These are phyloP conservation scores for Seriola rivoliana DNA, from an alignment of 2,113 vertebrate genomes.

Conservation along the genomic window DNA sequence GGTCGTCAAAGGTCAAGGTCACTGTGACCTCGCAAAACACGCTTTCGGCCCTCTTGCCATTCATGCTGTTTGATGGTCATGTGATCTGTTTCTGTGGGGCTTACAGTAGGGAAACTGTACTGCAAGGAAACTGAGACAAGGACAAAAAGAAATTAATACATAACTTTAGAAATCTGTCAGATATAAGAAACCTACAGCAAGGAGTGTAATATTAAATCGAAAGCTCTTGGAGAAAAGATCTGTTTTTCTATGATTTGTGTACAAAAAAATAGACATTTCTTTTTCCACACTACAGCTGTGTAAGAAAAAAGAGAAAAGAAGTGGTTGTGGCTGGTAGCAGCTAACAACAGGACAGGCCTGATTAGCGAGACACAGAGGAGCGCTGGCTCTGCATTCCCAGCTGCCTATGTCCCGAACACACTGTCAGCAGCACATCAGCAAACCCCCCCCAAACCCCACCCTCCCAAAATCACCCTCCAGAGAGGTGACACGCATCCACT, in stretches of 20 bases:
- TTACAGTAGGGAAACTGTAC: no score
- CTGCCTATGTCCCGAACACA: conserved; percentile 55
- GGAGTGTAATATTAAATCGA: neutral
- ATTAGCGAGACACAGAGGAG: conserved; percentile 54
- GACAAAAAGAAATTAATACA: neutral
- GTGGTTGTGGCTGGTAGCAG: neutral
- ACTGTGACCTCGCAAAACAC: no score
- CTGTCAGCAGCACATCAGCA: conserved; percentile 68
- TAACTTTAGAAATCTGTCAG: neutral
- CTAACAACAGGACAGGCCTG: conserved; percentile 34
- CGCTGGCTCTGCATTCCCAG: conserved; percentile 68
- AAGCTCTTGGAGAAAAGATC: neutral
- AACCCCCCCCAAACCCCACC: conserved; percentile 6
- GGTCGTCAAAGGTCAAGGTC: no score
- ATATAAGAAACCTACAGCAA: neutral
- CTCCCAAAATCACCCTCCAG: conserved; percentile 44
- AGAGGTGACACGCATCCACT: conserved; percentile 55
- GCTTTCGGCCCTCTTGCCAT: no score
- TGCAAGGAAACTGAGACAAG: neutral
- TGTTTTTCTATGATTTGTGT: no score
- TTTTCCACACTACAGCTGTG: neutral
- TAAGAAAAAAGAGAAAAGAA: neutral
- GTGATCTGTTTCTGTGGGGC: neutral
- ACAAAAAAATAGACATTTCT: neutral
- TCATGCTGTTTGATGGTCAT: neutral